Evolutionary conservation across 1,140 invertebrate genomes (phyloP).

Genomic region (Drosophila sulfurigaster): DNA sequence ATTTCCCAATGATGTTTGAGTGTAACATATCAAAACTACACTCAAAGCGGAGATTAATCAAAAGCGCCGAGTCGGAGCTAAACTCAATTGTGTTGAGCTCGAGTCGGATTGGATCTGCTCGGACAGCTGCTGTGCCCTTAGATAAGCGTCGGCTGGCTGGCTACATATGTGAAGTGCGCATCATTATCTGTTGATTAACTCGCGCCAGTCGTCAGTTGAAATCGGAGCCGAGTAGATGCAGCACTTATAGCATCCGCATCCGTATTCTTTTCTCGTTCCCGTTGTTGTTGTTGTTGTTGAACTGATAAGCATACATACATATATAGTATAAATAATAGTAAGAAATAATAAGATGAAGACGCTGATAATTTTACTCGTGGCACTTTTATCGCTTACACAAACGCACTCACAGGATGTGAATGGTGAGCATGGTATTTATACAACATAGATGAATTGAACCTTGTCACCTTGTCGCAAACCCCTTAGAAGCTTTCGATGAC

Average conservation of each 20-base stretch:
- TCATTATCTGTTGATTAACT: slow-evolving; percentile 56
- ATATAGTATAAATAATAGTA: slow-evolving; percentile 9
- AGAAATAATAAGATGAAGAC: slow-evolving; percentile 53
- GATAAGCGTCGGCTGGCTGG: slow-evolving; percentile 32
- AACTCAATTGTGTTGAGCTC: slow-evolving; percentile 51
- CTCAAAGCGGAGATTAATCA: slow-evolving; percentile 62
- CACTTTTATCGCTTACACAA: not conserved
- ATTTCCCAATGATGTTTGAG: not conserved
- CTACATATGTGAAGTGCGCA: slow-evolving; percentile 27
- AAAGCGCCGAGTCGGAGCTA: not conserved
- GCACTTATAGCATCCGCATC: slow-evolving; percentile 13
- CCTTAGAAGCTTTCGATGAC: slow-evolving; percentile 4
- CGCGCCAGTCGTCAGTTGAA: slow-evolving; percentile 36
- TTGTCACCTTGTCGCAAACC: slow-evolving; percentile 36
- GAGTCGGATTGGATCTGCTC: slow-evolving; percentile 1
- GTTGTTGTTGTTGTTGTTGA: slow-evolving; percentile 23
- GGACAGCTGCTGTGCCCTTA: slow-evolving; percentile 35
- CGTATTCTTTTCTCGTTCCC: not conserved
- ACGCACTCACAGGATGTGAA: slow-evolving; percentile 45
- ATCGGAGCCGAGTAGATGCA: slow-evolving; percentile 34
- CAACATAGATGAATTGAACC: slow-evolving; percentile 40
- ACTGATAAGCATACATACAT: slow-evolving; percentile 43
- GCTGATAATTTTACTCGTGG: slow-evolving; percentile 50
- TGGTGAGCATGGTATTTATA: slow-evolving; percentile 40
- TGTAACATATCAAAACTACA: slow-evolving; percentile 3